Evolutionary conservation across 2,113 vertebrate species (phyloP).

Genomic region (Ceuthmochares aereus): DNA sequence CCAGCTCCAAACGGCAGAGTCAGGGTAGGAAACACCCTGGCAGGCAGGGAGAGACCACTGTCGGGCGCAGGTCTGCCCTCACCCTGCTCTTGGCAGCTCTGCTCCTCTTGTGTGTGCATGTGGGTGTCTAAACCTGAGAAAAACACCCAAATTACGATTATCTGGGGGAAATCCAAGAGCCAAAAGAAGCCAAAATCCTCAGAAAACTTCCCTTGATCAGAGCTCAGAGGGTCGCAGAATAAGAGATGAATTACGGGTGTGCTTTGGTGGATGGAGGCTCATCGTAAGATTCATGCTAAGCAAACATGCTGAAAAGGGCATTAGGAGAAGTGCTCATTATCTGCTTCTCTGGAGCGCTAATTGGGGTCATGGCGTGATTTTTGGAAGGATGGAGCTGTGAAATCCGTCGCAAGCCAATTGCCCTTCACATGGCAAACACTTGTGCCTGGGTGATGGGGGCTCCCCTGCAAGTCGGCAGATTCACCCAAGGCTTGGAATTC

Average conservation of each 20-base stretch:
- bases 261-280: background rate
- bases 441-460: fast-evolving
- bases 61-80: background rate
- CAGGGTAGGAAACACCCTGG: background rate
- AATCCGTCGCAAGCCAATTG: fast-evolving
- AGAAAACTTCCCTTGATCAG: background rate
- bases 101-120: fast-evolving
- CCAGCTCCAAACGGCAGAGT: background rate
- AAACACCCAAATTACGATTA: background rate
- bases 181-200: background rate
- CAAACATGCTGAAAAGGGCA: background rate
- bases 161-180: background rate
- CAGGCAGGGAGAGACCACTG: background rate
- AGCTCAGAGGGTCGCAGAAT: background rate
- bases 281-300: background rate
- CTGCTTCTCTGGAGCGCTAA: background rate
- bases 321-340: background rate
- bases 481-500: background rate
- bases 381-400: background rate
- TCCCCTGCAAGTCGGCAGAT: fast-evolving
- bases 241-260: background rate
- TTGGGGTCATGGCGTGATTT: background rate
- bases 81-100: background rate
- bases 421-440: fast-evolving
- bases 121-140: background rate